Percentiles rank a stretch among this genome's conserved stretches.
phyloP scores from a whole-genome alignment of 1,140 invertebrate species.

The Eupristina koningsbergeri region DNA sequence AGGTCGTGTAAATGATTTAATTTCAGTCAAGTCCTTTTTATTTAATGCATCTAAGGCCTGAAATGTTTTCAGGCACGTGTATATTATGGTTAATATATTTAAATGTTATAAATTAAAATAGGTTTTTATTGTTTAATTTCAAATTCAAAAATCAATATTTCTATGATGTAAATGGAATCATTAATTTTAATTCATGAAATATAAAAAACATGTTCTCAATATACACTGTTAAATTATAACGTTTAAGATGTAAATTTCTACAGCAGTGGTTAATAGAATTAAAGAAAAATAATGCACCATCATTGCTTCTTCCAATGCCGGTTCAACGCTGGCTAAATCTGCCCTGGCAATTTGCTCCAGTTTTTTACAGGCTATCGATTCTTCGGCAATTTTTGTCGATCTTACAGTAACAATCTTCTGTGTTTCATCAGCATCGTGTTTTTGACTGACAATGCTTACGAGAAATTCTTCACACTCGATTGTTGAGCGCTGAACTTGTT shows the following conservation, averaged over 20 bases:
- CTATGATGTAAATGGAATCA: too few species aligned
- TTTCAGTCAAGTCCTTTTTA: conserved; percentile 91
- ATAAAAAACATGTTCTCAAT: too few species aligned
- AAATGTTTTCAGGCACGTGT: too few species aligned
- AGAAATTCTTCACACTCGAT: conserved; percentile 83
- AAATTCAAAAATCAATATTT: too few species aligned
- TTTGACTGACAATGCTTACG: conserved; percentile 83
- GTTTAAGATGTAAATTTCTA: too few species aligned
- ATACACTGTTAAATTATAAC: too few species aligned
- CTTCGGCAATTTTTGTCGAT: conserved; percentile 82
- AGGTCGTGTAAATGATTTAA: conserved; percentile 88
- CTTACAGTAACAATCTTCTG: conserved; percentile 78
- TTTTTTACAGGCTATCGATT: conserved; percentile 85
- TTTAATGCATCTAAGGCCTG: conserved; percentile 86
- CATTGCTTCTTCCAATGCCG: conserved; percentile 86
- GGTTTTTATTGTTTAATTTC: too few species aligned
- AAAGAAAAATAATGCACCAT: conserved; percentile 70
- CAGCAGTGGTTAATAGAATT: background rate
- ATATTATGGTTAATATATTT: too few species aligned
- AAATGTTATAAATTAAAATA: too few species aligned
- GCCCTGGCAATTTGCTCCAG: conserved; percentile 85
- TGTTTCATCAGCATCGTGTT: conserved; percentile 83
- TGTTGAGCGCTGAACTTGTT: conserved; percentile 72
- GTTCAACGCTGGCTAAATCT: conserved; percentile 88
- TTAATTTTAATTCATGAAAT: too few species aligned